Base-by-base conservation (phyloP, 2,888 invertebrate genomes). In the Caenorhabditis wallacei region DNA sequence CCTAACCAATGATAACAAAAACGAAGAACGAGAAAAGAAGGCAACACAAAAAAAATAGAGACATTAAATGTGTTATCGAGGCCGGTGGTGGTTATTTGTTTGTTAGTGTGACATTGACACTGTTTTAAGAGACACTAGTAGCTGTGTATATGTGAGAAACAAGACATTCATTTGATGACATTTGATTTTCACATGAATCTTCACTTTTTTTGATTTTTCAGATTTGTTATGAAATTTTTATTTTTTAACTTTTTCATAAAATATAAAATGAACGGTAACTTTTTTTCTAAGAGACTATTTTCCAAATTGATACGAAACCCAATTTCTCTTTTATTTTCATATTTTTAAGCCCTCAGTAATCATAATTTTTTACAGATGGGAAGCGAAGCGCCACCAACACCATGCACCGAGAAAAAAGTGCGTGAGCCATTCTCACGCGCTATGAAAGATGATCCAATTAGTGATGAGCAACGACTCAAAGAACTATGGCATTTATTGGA, bases 401-500 rank as follows among this genome's bases (percentile, higher is more conserved):
- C 56, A 43, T 35, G n/a, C n/a, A n/a, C 40, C 11, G 57, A 79
- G 46, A 51, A 51, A 20, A 70, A 64, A 51, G 56, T 71, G 0
- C 75, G 75, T 2, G 81, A 82, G 22, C 81, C 81, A 13, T 82
- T 82, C 66, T 57, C 66, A 8, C 64, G 71, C 4, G 43, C 64
- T 18, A 63, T 46, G 48, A 78, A 82, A 35, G 72, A 78, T 20
- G 71, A 68, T 13, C 66, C 64, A n/a, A 37, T 82, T 1, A 57
- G 48, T 4, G 56, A 74, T 54, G 74, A 74, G 26, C 59, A 70
- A 37, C 61, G 72, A 24, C 46, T 24, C n/a, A 72, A 51, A 48
- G 83, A 83, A 18, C 76, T 83, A 16, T 63, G 57, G 48, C 82
- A 82, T 37, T 37, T 79, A 16, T 37, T 82, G 26, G 74, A 79